Evolutionary conservation across 2,888 invertebrate species (phyloP), one percentile per base, ranked within the genome.

Genomic region (Amiota minor): DNA sequence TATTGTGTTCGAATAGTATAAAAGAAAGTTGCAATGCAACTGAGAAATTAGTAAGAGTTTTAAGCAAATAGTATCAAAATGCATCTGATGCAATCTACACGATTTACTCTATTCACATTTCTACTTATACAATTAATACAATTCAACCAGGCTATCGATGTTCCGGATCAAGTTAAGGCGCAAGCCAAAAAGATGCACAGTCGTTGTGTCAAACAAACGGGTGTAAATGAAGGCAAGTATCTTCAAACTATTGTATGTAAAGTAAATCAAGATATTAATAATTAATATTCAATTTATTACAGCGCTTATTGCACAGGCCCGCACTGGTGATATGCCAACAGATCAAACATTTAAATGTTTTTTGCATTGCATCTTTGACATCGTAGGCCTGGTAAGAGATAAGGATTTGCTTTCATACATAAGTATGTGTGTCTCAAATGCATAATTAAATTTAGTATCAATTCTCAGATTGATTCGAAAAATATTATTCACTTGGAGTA

Each of bases 291-390:
- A 6, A 35, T 0, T 1, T 23, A 55, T 74, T 77, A 1, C 71
- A 87, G 88, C 79, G 1, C 14, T 81, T 1, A 72, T 88, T 18
- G 14, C 1, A 0, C 65, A 79, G 49, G 81, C 78, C 2, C 75
- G 80, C 9, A 79, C 76, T 16, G 80, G 83, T 45, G 59, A 68
- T 46, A 71, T 89, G 47, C 83, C 88, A 11, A 74, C 77, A 12
- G 84, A 88, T 74, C 80, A 76, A 11, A 71, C 74, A 9, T 78
- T 89, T 1, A 84, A 89, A 72, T 89, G 89, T 53, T 89, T 89
- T 70, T 61, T 89, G 0, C 86, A 89, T 64, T 89, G 89, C 75
- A 78, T 89, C 72, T 83, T 89, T 55, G 81, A 88, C n/a, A 83
- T 80, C 72, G 80, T 88, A 45, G 88, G 88, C 59, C 75, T 89